Percentiles rank a stretch among this genome's conserved stretches.
Conservation (phyloP, 2,113 vertebrate genomes). For the Cephalopterus ornatus region DNA sequence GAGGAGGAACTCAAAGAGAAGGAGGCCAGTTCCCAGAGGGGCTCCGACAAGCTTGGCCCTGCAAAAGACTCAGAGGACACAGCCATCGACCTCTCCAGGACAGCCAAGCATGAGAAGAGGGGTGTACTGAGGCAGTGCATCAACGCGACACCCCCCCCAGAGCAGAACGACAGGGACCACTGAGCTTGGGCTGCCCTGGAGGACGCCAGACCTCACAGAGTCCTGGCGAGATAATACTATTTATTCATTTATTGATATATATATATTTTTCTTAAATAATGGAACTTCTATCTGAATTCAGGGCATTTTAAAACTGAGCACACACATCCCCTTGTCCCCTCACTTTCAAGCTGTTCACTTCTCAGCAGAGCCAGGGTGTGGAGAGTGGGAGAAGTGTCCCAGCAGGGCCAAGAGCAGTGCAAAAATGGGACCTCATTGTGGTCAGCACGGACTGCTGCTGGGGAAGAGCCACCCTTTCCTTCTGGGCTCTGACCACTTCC, state of each 20-base stretch:
- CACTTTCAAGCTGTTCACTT: neutral
- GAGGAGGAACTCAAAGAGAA: conserved; percentile 57
- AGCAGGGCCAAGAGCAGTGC: fast-evolving
- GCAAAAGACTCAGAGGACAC: conserved; percentile 71
- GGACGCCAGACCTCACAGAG: neutral
- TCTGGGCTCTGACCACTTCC: neutral
- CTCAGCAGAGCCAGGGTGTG: neutral
- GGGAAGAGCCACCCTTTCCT: neutral
- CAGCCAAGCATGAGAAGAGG: conserved; percentile 81
- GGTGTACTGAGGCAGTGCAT: conserved; percentile 24
- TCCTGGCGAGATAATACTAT: conserved; percentile 7
- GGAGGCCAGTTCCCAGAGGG: conserved; percentile 36
- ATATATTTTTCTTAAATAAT: conserved; percentile 19
- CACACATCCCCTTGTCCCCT: neutral
- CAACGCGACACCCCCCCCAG: neutral
- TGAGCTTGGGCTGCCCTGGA: neutral
- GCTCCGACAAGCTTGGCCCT: neutral
- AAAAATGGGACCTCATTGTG: fast-evolving
- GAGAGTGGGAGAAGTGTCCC: neutral
- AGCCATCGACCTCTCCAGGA: conserved; percentile 91
- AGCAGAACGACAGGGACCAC: conserved; percentile 61
- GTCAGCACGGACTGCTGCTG: neutral
- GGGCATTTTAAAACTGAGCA: conserved; percentile 29
- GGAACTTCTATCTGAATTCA: conserved; percentile 27
- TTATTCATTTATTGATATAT: conserved; percentile 31